A percentile compares a stretch with the other conserved stretches of the same genome.
phyloP scores from a whole-genome alignment of 2,113 vertebrate genomes.

The Festucalex cinctus region DNA sequence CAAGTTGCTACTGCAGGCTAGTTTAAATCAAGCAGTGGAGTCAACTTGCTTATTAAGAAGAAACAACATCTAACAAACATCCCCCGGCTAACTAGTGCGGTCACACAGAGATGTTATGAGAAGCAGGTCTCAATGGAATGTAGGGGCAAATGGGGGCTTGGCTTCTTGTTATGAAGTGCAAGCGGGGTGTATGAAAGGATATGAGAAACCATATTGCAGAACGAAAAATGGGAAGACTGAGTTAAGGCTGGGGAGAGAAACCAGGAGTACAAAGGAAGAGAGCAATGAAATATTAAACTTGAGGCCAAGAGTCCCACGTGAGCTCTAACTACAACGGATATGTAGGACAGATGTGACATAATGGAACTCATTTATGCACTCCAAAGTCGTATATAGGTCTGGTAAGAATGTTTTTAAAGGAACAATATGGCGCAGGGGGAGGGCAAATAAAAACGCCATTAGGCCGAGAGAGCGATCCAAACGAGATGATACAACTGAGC shows the following conservation, averaged over 20 bases:
- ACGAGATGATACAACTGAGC: slow-evolving; percentile 45
- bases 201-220: slow-evolving; percentile 23
- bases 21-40: slow-evolving; percentile 28
- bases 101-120: slow-evolving; percentile 26
- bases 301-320: slow-evolving; percentile 11
- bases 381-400: slow-evolving; percentile 16
- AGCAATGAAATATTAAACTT: slow-evolving; percentile 34
- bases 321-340: slow-evolving; percentile 38
- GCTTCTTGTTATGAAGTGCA: slow-evolving; percentile 16
- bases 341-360: slow-evolving; percentile 38
- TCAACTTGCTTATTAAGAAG: slow-evolving; percentile 33
- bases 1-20: slow-evolving; percentile 20
- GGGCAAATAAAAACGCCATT: slow-evolving; percentile 25
- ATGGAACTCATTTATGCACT: slow-evolving; percentile 31
- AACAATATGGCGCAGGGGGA: slow-evolving; percentile 7
- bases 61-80: slow-evolving; percentile 38
- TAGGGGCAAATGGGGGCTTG: slow-evolving; percentile 12
- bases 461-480: slow-evolving; percentile 22
- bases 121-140: slow-evolving; percentile 9
- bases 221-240: slow-evolving; percentile 12
- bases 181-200: slow-evolving; percentile 13
- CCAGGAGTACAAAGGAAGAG: slow-evolving; percentile 28
- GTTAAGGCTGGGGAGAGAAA: slow-evolving; percentile 32
- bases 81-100: slow-evolving; percentile 24
- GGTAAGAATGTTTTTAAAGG: slow-evolving; percentile 14